Evolutionary conservation across 2,888 invertebrate species (phyloP).

Genomic region (Crepidodera aurea): DNA sequence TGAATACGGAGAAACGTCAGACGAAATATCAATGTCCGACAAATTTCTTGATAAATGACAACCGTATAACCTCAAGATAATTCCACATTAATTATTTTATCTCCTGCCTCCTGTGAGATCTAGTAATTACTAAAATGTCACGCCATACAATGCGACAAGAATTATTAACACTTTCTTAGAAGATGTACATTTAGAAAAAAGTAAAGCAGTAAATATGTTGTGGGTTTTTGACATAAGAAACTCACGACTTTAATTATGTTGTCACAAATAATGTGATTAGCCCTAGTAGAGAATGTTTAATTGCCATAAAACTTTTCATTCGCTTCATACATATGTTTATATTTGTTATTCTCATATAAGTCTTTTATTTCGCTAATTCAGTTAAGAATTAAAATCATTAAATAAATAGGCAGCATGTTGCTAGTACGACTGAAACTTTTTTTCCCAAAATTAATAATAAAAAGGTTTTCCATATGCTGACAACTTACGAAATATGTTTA

Average conservation of each 20-base stretch:
- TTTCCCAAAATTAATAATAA: too few relatives aligned
- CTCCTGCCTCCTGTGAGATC: slow-evolving; percentile 10
- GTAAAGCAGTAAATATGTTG: neutral
- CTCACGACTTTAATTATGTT: slow-evolving; percentile 1
- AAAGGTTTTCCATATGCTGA: too few relatives aligned
- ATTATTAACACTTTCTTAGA: slow-evolving; percentile 8
- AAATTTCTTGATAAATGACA: slow-evolving; percentile 9
- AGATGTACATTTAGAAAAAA: slow-evolving; percentile 3
- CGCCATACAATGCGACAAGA: slow-evolving; percentile 2
- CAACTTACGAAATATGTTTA: too few relatives aligned
- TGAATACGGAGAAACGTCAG: neutral
- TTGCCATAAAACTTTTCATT: too few relatives aligned
- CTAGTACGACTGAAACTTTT: too few relatives aligned
- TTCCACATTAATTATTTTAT: slow-evolving; percentile 16
- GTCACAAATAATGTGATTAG: too few relatives aligned
- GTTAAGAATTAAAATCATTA: too few relatives aligned
- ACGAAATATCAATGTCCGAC: neutral
- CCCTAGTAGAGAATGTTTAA: too few relatives aligned
- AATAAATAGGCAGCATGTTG: too few relatives aligned
- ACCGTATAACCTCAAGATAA: neutral
- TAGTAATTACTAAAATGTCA: slow-evolving; percentile 9
- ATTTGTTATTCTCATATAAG: too few relatives aligned
- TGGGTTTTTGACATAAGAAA: neutral
- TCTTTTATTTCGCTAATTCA: too few relatives aligned
- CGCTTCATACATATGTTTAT: too few relatives aligned